Base-by-base conservation (phyloP, 2,888 invertebrate species). In the Diaphora mendica region DNA sequence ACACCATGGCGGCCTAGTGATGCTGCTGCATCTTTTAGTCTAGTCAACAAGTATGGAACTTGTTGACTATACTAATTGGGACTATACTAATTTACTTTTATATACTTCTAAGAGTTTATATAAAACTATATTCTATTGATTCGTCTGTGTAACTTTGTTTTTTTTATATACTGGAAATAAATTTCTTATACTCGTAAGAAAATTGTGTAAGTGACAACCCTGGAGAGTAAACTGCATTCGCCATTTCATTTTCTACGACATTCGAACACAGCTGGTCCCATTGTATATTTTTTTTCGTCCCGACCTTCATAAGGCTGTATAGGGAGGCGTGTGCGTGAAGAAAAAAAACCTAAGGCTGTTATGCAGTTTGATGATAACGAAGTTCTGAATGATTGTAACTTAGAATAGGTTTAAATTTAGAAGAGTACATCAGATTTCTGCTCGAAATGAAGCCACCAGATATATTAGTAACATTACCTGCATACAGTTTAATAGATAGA, bases 181-280 rank as follows among this genome's bases (percentile, higher is more conserved):
- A n/a, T 55, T 55, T 55, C 55, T 26, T n/a, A 55, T 13, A 11
- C 13, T 11, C 13, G 13, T 11, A 3, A 3, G 3, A 11, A 30
- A 2, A 30, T 8, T 17, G 30, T 55, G 15, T n/a, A 7, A 13
- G 42, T 66, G 82, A 23, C 87, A 89, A 48, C 89, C 89, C 87
- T 89, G 72, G 8, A 30, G 65, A 78, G 85, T 88, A 88, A 89
- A 88, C 89, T 89, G 88, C 87, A 44, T 30, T 70, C 73, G 70
- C 75, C 75, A 79, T 80, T 75, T 82, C 76, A 70, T 79, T 84
- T 80, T 85, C 82, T 75, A 78, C 78, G 79, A 81, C 82, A 82
- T 84, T 83, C 74, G 74, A 75, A 74, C 75, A 84, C 89, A 89
- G 88, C 89, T 89, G 89, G 70, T 82, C 80, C 79, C 81, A 85